These are phyloP conservation scores for Drymodes brunneopygia DNA, from an alignment of 2,113 vertebrate species.

Conservation along the genomic window DNA sequence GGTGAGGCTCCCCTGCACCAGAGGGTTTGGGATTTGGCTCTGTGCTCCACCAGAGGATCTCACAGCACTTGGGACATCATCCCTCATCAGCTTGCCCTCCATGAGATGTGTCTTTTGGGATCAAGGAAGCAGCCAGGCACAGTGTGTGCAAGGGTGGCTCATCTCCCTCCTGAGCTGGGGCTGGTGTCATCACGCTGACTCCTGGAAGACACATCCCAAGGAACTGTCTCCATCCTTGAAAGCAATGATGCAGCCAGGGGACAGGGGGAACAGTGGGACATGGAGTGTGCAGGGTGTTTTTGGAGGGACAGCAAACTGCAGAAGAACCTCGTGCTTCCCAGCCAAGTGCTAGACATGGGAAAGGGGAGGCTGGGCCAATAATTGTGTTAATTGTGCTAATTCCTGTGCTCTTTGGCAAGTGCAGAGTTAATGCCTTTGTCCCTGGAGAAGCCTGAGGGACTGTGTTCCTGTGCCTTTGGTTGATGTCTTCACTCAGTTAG, in stretches of 20 bases:
- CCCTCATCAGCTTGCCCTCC: not conserved
- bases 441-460: not conserved
- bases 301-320: not conserved
- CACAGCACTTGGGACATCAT: not conserved
- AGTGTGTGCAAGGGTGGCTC: not conserved
- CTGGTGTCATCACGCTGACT: not conserved
- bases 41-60: not conserved
- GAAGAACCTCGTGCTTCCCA: not conserved
- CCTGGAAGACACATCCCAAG: not conserved
- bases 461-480: not conserved
- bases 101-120: not conserved
- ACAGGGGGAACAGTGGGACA: not conserved
- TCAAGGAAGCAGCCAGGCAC: not conserved
- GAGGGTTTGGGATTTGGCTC: not conserved
- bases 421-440: not conserved
- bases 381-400: not conserved
- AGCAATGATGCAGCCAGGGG: not conserved
- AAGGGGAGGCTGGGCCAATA: not conserved
- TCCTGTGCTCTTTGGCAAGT: not conserved
- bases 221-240: not conserved
- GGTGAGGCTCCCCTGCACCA: slow-evolving; percentile 41
- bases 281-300: not conserved
- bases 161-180: not conserved
- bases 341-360: not conserved
- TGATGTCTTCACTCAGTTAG: not conserved